These are phyloP conservation scores for Alosa alosa DNA, from an alignment of 2,113 vertebrate genomes.

Conservation along the genomic window DNA sequence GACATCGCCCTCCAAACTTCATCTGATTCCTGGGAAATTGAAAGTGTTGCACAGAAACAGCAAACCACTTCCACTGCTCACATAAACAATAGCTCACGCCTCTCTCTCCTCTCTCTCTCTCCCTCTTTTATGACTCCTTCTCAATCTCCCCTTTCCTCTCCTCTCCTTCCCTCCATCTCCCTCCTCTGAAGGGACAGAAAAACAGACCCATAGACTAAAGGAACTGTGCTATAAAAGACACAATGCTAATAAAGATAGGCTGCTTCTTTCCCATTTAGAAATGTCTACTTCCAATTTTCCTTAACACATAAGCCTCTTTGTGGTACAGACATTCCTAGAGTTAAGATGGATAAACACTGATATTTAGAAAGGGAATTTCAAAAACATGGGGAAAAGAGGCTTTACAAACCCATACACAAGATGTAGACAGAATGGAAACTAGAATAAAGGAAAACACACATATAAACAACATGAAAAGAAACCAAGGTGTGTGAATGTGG, in stretches of 20 bases:
- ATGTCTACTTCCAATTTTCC: background rate
- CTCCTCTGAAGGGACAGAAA: background rate
- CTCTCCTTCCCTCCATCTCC: slow-evolving; percentile 17
- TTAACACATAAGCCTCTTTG: background rate
- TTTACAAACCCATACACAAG: background rate
- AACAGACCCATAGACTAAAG: background rate
- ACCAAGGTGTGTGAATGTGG: background rate
- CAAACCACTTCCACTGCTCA: background rate
- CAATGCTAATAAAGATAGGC: background rate
- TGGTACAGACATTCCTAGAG: background rate
- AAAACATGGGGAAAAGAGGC: background rate
- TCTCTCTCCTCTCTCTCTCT: slow-evolving; percentile 40
- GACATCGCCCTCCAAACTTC: background rate
- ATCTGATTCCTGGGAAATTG: slow-evolving; percentile 7
- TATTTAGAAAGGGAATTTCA: background rate
- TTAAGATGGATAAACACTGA: background rate
- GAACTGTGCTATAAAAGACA: background rate
- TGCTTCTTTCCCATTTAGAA: background rate
- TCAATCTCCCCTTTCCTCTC: slow-evolving; percentile 36
- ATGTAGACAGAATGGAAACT: background rate
- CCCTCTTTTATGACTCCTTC: slow-evolving; percentile 22
- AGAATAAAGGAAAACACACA: slow-evolving; percentile 54
- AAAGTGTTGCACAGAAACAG: background rate
- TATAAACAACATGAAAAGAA: slow-evolving; percentile 26
- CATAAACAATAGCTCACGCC: slow-evolving; percentile 10